Conservation (phyloP, 2,888 invertebrate species). For the Acleris holmiana region DNA sequence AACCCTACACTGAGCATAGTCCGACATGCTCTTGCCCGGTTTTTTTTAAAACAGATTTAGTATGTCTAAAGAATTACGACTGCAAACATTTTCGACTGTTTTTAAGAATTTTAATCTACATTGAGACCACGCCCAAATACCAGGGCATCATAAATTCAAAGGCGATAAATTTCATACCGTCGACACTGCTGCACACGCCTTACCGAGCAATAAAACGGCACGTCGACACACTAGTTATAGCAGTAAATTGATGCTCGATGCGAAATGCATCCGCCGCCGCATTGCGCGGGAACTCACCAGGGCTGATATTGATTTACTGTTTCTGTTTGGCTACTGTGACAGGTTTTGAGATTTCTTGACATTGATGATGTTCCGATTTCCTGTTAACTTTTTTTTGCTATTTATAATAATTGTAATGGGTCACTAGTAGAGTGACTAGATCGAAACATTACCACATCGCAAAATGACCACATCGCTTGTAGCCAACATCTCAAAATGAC, state of each 20-base stretch:
- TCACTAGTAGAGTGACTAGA: too few relatives aligned
- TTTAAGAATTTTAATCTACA: neutral
- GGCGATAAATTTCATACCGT: constrained; percentile 5
- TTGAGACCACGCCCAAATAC: neutral
- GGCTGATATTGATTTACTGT: constrained; percentile 18
- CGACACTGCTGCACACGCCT: constrained; percentile 1
- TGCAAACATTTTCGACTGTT: neutral
- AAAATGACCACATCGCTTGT: too few relatives aligned
- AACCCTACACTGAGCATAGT: too few relatives aligned
- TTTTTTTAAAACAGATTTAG: too few relatives aligned
- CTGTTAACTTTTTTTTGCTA: too few relatives aligned
- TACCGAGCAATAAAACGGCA: constrained; percentile 9
- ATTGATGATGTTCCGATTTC: too few relatives aligned
- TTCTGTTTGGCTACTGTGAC: constrained; percentile 1
- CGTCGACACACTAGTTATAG: constrained; percentile 1
- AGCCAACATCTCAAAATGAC: too few relatives aligned
- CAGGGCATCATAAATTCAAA: neutral
- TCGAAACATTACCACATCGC: too few relatives aligned
- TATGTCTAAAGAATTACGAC: too few relatives aligned
- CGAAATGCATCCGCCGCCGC: constrained; percentile 14
- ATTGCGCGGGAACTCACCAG: constrained; percentile 10
- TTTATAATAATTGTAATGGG: too few relatives aligned
- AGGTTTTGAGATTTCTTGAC: too few relatives aligned
- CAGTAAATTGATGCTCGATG: constrained; percentile 13
- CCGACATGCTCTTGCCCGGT: too few relatives aligned